Evolutionary conservation across 2,888 invertebrate genomes (phyloP), one percentile per base, ranked within the genome.

Genomic region (Dromius quadrimaculatus): DNA sequence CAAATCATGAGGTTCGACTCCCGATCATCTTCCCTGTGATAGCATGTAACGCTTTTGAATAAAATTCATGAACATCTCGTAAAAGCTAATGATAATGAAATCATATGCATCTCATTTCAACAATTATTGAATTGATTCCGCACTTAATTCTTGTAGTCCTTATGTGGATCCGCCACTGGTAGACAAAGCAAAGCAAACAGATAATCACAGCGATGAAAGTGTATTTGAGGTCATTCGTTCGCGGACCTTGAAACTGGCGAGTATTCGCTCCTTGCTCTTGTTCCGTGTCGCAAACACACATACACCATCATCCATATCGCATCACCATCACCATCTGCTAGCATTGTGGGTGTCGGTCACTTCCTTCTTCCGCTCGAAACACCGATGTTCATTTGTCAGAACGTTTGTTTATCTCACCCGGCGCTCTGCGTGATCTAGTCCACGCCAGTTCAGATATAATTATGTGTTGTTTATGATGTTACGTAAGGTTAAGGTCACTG

Each of bases 151-250:
- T n/a, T n/a, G n/a, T n/a, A n/a, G n/a, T n/a, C n/a, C n/a, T n/a
- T n/a, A n/a, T n/a, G n/a, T n/a, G n/a, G n/a, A n/a, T n/a, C n/a
- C n/a, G n/a, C n/a, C n/a, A n/a, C n/a, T 19, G 20, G 8, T 9
- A 17, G 43, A 63, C 63, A 63, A 59, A 59, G 50, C 63, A 63
- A 63, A 63, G 63, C 43, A 63, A 63, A 63, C 63, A 63, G 43
- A 63, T 63, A 63, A 63, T 63, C 63, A 63, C 57, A 20, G 59
- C 59, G 59, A 59, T 65, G 50, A 65, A 65, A 65, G 65, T 65
- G 65, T 65, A 65, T 65, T 65, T 65, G 65, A 65, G 65, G 65
- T 65, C 65, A 50, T 65, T 65, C 50, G 36, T 41, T 47, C 47
- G 34, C 36, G 65, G 50, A 65, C 65, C 65, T 65, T 65, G 65